Conservation (phyloP, 2,888 invertebrate genomes). For the Deladenus siricidicola region DNA sequence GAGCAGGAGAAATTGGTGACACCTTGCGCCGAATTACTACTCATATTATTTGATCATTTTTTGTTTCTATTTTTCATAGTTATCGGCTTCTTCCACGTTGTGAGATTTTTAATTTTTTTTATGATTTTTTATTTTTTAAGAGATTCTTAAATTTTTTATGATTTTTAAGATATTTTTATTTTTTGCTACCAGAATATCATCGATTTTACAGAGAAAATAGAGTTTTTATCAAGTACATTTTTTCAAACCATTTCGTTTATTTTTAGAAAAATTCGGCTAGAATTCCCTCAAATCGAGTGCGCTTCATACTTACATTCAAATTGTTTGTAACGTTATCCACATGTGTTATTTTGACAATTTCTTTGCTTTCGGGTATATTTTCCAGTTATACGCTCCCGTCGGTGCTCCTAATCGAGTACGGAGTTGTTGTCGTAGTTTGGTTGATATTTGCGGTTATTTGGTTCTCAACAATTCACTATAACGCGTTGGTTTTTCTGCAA, state of each 20-base stretch:
- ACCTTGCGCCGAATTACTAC: conserved; percentile 33
- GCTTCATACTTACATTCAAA: conserved; percentile 6
- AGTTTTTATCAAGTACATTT: neutral
- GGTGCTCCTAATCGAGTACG: conserved; percentile 29
- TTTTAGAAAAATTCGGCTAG: conserved; percentile 17
- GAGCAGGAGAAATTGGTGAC: conserved; percentile 16
- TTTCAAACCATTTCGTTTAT: neutral
- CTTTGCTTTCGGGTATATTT: conserved; percentile 11
- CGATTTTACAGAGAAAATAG: too few species aligned
- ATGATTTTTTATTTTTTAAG: neutral
- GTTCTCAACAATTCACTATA: conserved; percentile 16
- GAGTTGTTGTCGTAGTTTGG: conserved; percentile 25
- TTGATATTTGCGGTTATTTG: conserved; percentile 27
- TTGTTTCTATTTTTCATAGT: conserved; percentile 32
- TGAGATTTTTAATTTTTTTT: conserved; percentile 12
- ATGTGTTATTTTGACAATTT: conserved; percentile 9
- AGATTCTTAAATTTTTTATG: neutral
- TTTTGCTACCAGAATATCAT: neutral
- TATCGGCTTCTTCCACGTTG: conserved; percentile 23
- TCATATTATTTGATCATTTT: conserved; percentile 20
- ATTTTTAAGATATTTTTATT: neutral
- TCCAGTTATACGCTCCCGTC: conserved; percentile 12
- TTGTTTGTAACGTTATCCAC: conserved; percentile 18
- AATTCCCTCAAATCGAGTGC: conserved; percentile 16
- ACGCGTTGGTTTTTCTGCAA: conserved; percentile 25